Base-by-base conservation (phyloP, 2,888 invertebrate species). In the Gryllus longicercus region DNA sequence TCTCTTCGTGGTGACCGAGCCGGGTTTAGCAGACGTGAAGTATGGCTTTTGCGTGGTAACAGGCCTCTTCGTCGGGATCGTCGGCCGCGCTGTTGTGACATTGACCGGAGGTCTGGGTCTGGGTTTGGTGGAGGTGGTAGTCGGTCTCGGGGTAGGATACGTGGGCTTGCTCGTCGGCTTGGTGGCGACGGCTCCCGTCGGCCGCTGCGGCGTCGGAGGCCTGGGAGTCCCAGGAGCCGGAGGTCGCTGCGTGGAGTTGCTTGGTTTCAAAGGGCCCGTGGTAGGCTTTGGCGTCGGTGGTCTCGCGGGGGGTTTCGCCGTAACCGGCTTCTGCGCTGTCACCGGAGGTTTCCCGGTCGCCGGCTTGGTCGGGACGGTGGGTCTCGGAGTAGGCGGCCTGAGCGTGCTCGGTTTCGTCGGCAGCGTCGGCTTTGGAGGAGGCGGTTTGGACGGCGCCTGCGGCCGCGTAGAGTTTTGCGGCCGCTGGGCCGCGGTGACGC, bases 381-480 rank as follows among this genome's bases (percentile, higher is more conserved):
- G n/a, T 63, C 16, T n/a, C 63, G 63, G 16, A 10, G 83, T 81
- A 18, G 82, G 80, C 16, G 82, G 79, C 74, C 77, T 81, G 21
- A 80, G 49, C n/a, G 75, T 81, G 23, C 82, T 79, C 74, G 82
- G 82, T 78, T 38, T 81, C 10, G 80, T n/a, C 77, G 79, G 25
- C 63, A 80, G 75, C 83, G 83, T 75, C 84, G 82, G n/a, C 14
- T 50, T 82, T 21, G 83, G 80, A 51, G 82, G 80, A 11, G 76
- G 18, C 12, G 79, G 75, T 78, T 25, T 79, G 25, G 75, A n/a
- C 14, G 75, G 79, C 18, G 77, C 80, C 23, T 81, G 83, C 16
- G 86, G 83, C 82, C 87, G 87, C 4, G 87, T 86, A 83, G 85
- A 84, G 81, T 88, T 86, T 82, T 86, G 84, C 2, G 86, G 86